Evolutionary conservation across 2,113 vertebrate genomes (phyloP).

Genomic region (Chelonoidis abingdonii): DNA sequence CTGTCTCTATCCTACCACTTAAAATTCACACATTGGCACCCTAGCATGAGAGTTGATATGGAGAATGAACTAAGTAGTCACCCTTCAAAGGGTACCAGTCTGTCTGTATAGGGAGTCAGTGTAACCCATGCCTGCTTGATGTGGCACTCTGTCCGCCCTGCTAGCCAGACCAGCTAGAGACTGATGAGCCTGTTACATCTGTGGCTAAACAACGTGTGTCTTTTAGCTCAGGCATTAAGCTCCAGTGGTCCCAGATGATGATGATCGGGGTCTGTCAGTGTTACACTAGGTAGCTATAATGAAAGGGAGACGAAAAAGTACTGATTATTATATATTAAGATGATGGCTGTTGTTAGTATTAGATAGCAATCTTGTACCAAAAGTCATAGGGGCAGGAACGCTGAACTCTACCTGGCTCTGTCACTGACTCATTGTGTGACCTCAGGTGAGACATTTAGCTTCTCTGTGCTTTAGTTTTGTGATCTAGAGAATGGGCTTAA

Average conservation of each 20-base stretch:
- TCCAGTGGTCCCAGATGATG: too few relatives aligned
- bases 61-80: not conserved
- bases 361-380: not conserved
- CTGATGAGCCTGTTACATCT: too few relatives aligned
- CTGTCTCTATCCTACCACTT: not conserved
- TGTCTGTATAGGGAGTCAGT: not conserved
- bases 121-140: too few relatives aligned
- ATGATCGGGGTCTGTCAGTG: too few relatives aligned
- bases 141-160: too few relatives aligned
- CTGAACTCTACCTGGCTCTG: not conserved
- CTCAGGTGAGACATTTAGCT: not conserved
- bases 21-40: not conserved
- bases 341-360: not conserved
- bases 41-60: not conserved
- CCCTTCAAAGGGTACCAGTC: not conserved
- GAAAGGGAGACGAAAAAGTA: not conserved
- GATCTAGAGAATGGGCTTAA: not conserved
- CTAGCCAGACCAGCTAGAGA: too few relatives aligned
- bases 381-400: not conserved
- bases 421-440: not conserved
- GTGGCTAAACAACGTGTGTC: too few relatives aligned
- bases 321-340: not conserved
- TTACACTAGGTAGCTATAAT: not conserved
- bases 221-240: too few relatives aligned
- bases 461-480: not conserved